Percentiles rank a stretch among this genome's conserved stretches.
These are phyloP conservation scores for Pseudotriccus pelzelni DNA, from an alignment of 2,797 vertebrate genomes.

Conservation along the genomic window DNA sequence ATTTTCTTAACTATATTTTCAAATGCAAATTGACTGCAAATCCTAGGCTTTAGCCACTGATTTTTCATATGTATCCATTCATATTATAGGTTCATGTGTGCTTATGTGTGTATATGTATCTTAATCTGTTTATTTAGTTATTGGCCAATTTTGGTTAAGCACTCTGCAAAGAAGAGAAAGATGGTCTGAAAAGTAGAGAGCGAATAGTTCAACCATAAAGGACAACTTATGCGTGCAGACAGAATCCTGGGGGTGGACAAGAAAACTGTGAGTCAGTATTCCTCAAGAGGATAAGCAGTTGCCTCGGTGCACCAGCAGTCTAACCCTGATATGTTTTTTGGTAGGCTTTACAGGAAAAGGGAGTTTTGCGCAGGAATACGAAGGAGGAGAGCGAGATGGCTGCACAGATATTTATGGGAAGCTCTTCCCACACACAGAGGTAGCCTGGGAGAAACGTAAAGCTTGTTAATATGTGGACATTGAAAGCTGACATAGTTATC, in stretches of 20 bases:
- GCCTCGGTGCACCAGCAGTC: not conserved
- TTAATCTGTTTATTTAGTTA: not conserved
- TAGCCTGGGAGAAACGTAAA: conserved; percentile 4
- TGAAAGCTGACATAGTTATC: not conserved
- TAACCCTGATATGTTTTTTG: not conserved
- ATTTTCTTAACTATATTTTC: not conserved
- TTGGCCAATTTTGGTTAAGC: not conserved
- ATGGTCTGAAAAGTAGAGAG: not conserved
- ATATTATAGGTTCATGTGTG: not conserved
- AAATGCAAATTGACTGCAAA: not conserved
- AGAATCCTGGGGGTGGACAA: not conserved
- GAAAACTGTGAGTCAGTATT: conserved; percentile 15
- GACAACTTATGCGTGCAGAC: not conserved
- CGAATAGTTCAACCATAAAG: not conserved
- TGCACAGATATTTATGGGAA: not conserved
- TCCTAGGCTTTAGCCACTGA: not conserved
- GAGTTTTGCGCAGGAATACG: not conserved
- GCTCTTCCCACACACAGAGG: not conserved
- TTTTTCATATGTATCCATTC: not conserved
- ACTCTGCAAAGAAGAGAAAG: not conserved
- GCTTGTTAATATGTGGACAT: not conserved
- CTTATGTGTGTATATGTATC: not conserved
- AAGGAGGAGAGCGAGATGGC: not conserved
- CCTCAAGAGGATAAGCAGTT: conserved; percentile 3
- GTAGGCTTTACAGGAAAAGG: conserved; percentile 10